Conservation (phyloP, 2,797 vertebrate genomes). For the Phylloscopus collybita region DNA sequence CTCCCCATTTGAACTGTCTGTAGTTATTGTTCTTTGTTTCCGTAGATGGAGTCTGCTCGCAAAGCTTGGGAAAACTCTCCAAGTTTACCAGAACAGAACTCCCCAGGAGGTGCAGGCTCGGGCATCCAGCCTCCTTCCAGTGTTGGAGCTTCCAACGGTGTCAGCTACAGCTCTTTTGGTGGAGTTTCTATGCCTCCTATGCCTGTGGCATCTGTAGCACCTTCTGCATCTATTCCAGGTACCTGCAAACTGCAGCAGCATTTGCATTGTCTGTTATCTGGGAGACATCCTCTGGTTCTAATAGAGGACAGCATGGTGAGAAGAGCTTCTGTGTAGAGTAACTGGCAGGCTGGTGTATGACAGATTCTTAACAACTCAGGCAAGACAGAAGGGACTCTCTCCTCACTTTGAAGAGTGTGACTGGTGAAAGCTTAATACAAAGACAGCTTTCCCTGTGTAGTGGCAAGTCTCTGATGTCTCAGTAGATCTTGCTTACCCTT, state of each 20-base stretch:
- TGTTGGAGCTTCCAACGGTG: slow-evolving; percentile 89
- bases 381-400: neutral
- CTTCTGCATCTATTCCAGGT: slow-evolving; percentile 98
- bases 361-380: neutral
- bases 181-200: slow-evolving; percentile 97
- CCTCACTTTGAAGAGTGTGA: neutral
- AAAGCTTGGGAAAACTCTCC: slow-evolving; percentile 99
- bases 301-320: neutral
- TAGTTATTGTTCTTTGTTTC: slow-evolving; percentile 17
- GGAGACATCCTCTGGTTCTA: neutral
- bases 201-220: slow-evolving; percentile 96
- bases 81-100: slow-evolving; percentile 94
- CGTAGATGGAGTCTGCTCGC: slow-evolving; percentile 96
- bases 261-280: neutral
- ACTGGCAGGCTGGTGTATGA: neutral
- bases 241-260: neutral
- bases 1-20: neutral
- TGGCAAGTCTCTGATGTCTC: slow-evolving; percentile 38
- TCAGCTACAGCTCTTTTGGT: slow-evolving; percentile 96
- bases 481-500: slow-evolving; percentile 61
- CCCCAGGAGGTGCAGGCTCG: slow-evolving; percentile 85
- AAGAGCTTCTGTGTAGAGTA: neutral
- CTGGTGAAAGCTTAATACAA: neutral
- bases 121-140: slow-evolving; percentile 91
- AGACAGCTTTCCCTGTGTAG: neutral